phyloP scores from a whole-genome alignment of 2,888 invertebrate species.

The Ganaspis brasiliensis region DNA sequence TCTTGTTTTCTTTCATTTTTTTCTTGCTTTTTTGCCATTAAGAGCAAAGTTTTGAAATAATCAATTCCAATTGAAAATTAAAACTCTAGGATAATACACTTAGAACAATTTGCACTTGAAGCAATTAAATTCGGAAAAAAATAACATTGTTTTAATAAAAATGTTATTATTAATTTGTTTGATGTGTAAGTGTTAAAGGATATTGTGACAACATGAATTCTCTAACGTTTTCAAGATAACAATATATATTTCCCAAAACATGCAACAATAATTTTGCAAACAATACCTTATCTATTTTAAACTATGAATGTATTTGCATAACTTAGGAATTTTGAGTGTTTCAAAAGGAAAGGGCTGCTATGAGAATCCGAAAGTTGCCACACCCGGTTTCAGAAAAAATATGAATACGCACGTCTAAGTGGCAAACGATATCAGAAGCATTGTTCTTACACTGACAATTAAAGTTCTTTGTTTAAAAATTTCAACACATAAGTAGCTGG shows the following conservation, averaged over 20 bases:
- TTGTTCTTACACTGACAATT: constrained; percentile 60
- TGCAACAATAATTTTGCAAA: not conserved
- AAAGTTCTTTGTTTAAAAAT: constrained; percentile 60
- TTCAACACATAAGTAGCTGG: constrained; percentile 36
- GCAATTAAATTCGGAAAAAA: too few species aligned
- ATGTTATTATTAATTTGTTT: too few species aligned
- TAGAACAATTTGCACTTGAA: too few species aligned
- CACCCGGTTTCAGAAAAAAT: constrained; percentile 52
- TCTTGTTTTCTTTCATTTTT: constrained; percentile 45
- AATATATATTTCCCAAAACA: constrained; percentile 7
- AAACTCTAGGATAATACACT: too few species aligned
- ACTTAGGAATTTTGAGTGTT: not conserved
- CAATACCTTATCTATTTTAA: constrained; percentile 1
- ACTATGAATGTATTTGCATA: not conserved
- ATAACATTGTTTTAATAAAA: too few species aligned
- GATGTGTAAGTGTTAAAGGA: not conserved
- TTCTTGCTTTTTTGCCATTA: not conserved
- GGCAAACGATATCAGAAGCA: constrained; percentile 56
- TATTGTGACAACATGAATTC: not conserved
- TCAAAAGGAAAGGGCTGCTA: constrained; percentile 34
- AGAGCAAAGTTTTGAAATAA: too few species aligned
- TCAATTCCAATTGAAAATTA: too few species aligned
- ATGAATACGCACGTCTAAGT: constrained; percentile 30
- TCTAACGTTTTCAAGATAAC: not conserved
- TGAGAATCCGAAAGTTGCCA: constrained; percentile 54